phyloP scores from a whole-genome alignment of 1,140 invertebrate species.

The Pentalonia nigronervosa region DNA sequence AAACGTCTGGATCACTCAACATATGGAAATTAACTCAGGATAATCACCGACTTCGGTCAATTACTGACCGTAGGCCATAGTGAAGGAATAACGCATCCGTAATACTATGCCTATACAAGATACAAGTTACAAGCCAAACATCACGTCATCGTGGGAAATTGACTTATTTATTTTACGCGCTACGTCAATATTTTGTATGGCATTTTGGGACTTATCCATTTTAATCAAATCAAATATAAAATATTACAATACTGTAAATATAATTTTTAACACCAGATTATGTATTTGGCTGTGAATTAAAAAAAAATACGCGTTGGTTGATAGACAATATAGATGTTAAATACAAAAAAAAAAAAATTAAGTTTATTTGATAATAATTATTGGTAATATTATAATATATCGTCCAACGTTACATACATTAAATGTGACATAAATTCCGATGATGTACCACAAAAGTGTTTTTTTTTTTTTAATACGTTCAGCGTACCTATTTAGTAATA shows the following conservation, averaged over 20 bases:
- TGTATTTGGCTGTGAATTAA: not conserved
- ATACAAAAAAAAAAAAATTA: not conserved
- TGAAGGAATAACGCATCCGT: no score
- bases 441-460: not conserved
- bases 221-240: not conserved
- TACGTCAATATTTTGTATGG: no score
- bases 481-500: not conserved
- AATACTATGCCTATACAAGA: no score
- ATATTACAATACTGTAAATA: not conserved
- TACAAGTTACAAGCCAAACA: no score
- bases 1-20: no score
- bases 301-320: not conserved
- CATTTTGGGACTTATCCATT: not conserved
- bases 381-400: not conserved
- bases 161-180: no score
- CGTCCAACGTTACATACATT: not conserved
- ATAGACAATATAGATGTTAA: not conserved
- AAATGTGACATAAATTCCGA: not conserved
- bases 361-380: not conserved
- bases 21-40: no score
- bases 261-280: not conserved
- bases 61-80: no score
- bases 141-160: no score
- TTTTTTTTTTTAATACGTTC: not conserved
- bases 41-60: no score